Evolutionary conservation across 2,888 invertebrate species (phyloP).

Genomic region (Sialis lutaria): DNA sequence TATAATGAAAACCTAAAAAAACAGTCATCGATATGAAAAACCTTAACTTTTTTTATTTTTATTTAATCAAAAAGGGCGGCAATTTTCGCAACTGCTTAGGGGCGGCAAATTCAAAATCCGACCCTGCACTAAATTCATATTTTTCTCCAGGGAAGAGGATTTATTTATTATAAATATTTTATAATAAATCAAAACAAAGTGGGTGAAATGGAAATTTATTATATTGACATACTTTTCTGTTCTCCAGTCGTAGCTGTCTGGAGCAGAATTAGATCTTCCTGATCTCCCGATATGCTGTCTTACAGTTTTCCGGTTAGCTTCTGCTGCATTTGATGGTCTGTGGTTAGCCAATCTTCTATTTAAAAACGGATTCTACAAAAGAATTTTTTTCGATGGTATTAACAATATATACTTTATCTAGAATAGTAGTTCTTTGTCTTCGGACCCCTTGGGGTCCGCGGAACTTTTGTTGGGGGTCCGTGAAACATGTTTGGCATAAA

Average conservation of each 20-base stretch:
- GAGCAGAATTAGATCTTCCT: constrained; percentile 61
- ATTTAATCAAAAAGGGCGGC: too few species aligned
- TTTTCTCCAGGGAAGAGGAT: not conserved
- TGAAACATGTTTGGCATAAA: too few species aligned
- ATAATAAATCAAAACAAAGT: not conserved
- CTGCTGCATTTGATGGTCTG: constrained; percentile 16
- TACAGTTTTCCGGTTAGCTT: constrained; percentile 14
- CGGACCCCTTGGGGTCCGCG: too few species aligned
- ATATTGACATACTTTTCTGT: constrained; percentile 11
- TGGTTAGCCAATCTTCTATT: constrained; percentile 18
- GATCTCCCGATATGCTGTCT: constrained; percentile 25
- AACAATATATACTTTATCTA: too few species aligned
- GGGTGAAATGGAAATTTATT: not conserved
- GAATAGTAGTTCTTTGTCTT: too few species aligned
- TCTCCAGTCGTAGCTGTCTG: constrained; percentile 38
- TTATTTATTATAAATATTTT: not conserved
- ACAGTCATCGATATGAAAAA: too few species aligned
- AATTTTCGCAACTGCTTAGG: too few species aligned
- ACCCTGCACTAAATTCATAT: not conserved
- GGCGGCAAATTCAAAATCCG: too few species aligned
- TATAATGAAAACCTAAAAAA: too few species aligned
- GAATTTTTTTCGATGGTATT: too few species aligned
- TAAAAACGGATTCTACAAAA: constrained; percentile 39
- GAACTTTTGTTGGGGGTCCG: too few species aligned
- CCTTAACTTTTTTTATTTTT: too few species aligned